A percentile compares a stretch with the other conserved stretches of the same genome.
These are phyloP conservation scores for Pseudeuparius sepicola DNA, from an alignment of 2,888 invertebrate species.

Conservation along the genomic window DNA sequence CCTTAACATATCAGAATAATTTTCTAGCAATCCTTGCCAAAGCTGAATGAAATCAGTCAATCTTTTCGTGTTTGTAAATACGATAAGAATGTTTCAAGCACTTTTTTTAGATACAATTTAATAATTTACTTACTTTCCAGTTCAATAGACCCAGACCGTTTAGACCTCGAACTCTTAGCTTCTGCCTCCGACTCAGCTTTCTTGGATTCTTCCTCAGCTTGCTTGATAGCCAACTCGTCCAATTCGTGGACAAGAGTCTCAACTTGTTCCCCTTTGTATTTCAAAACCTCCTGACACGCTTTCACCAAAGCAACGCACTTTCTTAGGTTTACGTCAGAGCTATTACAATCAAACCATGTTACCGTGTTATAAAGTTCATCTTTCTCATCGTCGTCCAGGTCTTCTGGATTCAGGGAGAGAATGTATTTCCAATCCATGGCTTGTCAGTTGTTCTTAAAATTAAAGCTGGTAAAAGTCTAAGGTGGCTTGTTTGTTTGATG, in stretches of 20 bases:
- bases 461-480: too few relatives aligned
- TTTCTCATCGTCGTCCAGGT: slow-evolving; percentile 49
- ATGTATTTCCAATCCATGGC: slow-evolving; percentile 52
- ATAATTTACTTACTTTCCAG: slow-evolving; percentile 36
- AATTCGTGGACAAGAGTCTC: slow-evolving; percentile 44
- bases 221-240: slow-evolving; percentile 41
- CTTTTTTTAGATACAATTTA: too few relatives aligned
- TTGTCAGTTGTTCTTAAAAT: too few relatives aligned
- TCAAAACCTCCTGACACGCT: slow-evolving; percentile 56
- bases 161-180: slow-evolving; percentile 32
- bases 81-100: too few relatives aligned
- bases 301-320: slow-evolving; percentile 19
- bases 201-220: slow-evolving; percentile 39
- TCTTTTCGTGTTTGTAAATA: too few relatives aligned
- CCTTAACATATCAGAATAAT: too few relatives aligned
- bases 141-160: slow-evolving; percentile 30
- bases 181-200: slow-evolving; percentile 33
- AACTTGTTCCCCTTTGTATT: slow-evolving; percentile 58
- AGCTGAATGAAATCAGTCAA: too few relatives aligned
- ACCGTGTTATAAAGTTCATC: slow-evolving; percentile 53
- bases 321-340: neutral
- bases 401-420: slow-evolving; percentile 44
- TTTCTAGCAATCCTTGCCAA: too few relatives aligned
- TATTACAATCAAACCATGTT: slow-evolving; percentile 50
- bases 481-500: too few relatives aligned